Base-by-base conservation (phyloP, 2,888 invertebrate genomes). In the Sphecodes monilicornis region DNA sequence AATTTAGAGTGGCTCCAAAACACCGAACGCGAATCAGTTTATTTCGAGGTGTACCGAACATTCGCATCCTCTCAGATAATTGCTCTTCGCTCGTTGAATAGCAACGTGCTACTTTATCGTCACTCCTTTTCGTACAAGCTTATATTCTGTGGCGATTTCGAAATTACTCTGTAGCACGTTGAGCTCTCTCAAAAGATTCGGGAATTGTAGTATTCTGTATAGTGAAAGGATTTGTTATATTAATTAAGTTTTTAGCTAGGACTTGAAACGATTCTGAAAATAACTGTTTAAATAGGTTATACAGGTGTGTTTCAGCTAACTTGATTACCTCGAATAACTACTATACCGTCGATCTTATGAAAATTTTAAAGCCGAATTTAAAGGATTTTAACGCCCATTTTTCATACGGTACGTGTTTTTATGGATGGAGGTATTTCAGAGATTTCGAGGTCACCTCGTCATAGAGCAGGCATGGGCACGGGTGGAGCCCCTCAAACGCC, bases 281-380 rank as follows among this genome's bases (percentile, higher is more conserved):
- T 10, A 11, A 10, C 10, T n/a, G 3, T n/a, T n/a, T n/a, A n/a
- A 54, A n/a, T n/a, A 3, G n/a, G 54, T 22, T 54, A 54, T 54
- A 54, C n/a, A 54, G n/a, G 54, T 10, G 54, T n/a, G 54, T 54
- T n/a, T n/a, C 54, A 54, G 54, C 54, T 54, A 54, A 54, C 54
- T 54, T 54, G 54, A 54, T 54, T 54, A 54, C 54, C 54, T 54
- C 54, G 54, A 54, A 54, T 54, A n/a, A 54, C 54, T 54, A 54
- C 54, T 54, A 3, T n/a, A 54, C 54, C 54, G n/a, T 54, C n/a
- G n/a, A 54, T 3, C n/a, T 10, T n/a, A n/a, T n/a, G 54, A 54
- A n/a, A n/a, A 54, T 54, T 54, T 54, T 54, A 3, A 11, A n/a
- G 8, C 11, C 3, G 22, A n/a, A 54, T n/a, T 54, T 22, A n/a